Evolutionary conservation across 2,888 invertebrate genomes (phyloP), one percentile per base, ranked within the genome.

Genomic region (Bombylius major): DNA sequence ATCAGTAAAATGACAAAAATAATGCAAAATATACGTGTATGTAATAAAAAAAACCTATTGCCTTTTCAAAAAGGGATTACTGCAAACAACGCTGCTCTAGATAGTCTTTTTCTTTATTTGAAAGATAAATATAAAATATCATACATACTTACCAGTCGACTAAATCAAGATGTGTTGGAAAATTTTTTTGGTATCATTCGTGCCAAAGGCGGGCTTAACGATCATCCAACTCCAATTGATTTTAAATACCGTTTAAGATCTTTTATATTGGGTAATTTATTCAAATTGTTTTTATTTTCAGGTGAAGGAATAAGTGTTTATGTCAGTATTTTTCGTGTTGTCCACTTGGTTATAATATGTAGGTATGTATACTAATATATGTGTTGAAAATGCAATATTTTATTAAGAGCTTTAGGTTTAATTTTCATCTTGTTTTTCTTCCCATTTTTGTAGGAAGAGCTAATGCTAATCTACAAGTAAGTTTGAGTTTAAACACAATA

Each of bases 21-120:
- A 32, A 62, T 61, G 13, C 36, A 31, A 31, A 56, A 54, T 56
- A 49, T 64, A 42, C 56, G 61, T 55, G 56, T 59, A 9, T 60
- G 58, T 51, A 59, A 55, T 3, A 58, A 48, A 47, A 53, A 53
- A 45, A 51, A 36, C 45, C 51, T 62, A 32, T 53, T 63, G 11
- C 64, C 64, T 33, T 65, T 65, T 57, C 63, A 65, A 58, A 61
- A 60, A 57, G 62, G 60, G 14, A 59, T 62, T 47, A 11, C 64
- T 11, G 58, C 59, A 39, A 60, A 57, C 34, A 55, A 55, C 36
- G 11, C 34, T 44, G 45, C 55, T 13, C 11, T 55, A 32, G 32
- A 31, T 6, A 7, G 13, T 13, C 13, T 55, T 32, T 47, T 36
- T 23, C 12, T 46, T 11, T 46, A 46, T 46, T 34, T 55, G 13